phyloP scores from a whole-genome alignment of 2,113 vertebrate species.

The Calidris pugnax region DNA sequence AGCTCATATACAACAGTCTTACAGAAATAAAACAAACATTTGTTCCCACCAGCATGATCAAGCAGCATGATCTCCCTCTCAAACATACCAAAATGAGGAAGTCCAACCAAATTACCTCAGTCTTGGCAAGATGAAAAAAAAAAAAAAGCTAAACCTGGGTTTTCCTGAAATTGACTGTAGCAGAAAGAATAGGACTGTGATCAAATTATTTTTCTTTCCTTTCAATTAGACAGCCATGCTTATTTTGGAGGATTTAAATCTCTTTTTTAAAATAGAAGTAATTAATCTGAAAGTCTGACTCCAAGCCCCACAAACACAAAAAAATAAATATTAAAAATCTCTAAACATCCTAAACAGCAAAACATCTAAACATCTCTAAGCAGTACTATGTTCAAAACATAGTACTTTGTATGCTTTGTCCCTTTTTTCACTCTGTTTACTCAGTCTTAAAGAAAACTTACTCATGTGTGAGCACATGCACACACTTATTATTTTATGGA shows the following conservation, averaged over 20 bases:
- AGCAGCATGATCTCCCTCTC: neutral
- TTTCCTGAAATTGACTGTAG: neutral
- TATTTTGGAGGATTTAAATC: neutral
- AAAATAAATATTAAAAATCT: neutral
- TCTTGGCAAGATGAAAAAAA: neutral
- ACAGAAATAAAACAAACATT: neutral
- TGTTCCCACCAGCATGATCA: neutral
- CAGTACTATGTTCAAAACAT: neutral
- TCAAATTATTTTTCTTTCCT: neutral
- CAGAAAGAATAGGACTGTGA: neutral
- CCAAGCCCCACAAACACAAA: neutral
- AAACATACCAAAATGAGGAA: neutral
- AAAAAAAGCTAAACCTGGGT: neutral
- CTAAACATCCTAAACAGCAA: neutral
- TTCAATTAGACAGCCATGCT: neutral
- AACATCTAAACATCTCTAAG: too few relatives aligned
- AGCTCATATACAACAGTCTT: neutral
- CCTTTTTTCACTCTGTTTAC: neutral
- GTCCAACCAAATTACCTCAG: neutral
- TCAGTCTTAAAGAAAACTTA: neutral
- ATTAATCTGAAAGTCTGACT: neutral
- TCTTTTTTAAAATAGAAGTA: neutral
- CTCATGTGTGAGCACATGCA: neutral
- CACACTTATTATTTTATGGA: neutral
- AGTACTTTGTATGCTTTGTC: neutral